Evolutionary conservation across 2,888 invertebrate genomes (phyloP).

Genomic region (Euplexia lucipara): DNA sequence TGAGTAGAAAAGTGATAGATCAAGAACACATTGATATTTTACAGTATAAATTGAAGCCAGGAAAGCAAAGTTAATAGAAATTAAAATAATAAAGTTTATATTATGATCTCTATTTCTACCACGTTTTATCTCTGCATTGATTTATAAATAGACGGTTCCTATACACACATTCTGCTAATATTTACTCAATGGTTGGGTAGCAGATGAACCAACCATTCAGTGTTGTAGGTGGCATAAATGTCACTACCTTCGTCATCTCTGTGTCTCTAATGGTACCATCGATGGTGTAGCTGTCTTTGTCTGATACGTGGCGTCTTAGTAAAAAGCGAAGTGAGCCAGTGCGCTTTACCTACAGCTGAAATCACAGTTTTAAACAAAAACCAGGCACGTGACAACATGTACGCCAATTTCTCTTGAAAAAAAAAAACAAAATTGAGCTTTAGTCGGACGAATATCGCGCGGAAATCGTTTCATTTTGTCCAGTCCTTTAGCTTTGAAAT

Average conservation of each 20-base stretch:
- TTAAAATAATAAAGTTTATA: conserved; percentile 5
- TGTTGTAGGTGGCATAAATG: conserved; percentile 12
- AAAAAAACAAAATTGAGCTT: not conserved
- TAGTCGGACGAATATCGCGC: too few species aligned
- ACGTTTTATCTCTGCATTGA: conserved; percentile 17
- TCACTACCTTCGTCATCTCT: not conserved
- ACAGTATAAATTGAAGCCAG: conserved; percentile 6
- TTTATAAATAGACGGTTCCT: conserved; percentile 38
- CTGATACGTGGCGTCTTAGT: conserved; percentile 5
- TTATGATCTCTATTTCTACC: conserved; percentile 20
- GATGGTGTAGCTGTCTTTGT: not conserved
- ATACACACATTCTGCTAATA: conserved; percentile 11
- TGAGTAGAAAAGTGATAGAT: conserved; percentile 35
- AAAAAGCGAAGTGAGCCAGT: conserved; percentile 4
- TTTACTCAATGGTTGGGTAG: conserved; percentile 11
- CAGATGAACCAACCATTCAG: conserved; percentile 11
- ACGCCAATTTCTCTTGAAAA: not conserved
- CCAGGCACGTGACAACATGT: not conserved
- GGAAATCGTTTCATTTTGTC: too few species aligned
- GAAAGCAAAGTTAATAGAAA: conserved; percentile 3
- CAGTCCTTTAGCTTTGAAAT: conserved; percentile 1
- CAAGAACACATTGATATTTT: conserved; percentile 24
- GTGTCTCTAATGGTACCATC: not conserved
- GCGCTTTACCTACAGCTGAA: not conserved
- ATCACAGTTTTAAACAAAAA: conserved; percentile 4